Percentiles rank a stretch among this genome's conserved stretches.
These are phyloP conservation scores for Crocodylus rhombifer DNA, from an alignment of 2,797 vertebrate genomes.

Conservation along the genomic window DNA sequence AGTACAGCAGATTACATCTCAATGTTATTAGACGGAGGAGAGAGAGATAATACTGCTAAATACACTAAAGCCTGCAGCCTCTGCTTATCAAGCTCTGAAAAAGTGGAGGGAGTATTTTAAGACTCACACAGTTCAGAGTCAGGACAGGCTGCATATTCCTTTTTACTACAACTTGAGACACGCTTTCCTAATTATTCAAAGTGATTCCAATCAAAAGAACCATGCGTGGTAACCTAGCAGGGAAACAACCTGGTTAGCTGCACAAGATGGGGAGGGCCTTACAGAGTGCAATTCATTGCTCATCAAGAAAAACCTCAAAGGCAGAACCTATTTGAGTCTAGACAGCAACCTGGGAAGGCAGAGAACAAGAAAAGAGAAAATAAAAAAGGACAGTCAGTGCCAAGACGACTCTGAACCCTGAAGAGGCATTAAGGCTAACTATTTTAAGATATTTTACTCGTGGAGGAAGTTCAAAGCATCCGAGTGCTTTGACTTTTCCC, in stretches of 20 bases:
- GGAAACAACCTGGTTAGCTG: constrained; percentile 10
- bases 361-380: not conserved
- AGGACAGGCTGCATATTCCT: not conserved
- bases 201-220: not conserved
- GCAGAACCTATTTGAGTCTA: not conserved
- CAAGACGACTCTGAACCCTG: not conserved
- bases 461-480: not conserved
- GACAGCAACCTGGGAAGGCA: not conserved
- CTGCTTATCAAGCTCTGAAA: not conserved
- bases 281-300: constrained; percentile 23
- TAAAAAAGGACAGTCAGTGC: not conserved
- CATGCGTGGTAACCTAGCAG: not conserved
- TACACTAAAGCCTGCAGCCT: not conserved
- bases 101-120: not conserved
- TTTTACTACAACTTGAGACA: not conserved
- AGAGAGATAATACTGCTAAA: not conserved
- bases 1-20: not conserved
- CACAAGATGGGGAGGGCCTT: constrained; percentile 33
- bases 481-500: not conserved
- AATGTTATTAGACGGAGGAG: not conserved
- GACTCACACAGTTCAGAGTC: not conserved
- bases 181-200: not conserved
- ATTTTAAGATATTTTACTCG: not conserved
- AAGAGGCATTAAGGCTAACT: not conserved
- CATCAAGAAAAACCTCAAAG: constrained; percentile 24